Base-by-base conservation (phyloP, 64 coral and sea anemone species). In the Montipora sp. region DNA sequence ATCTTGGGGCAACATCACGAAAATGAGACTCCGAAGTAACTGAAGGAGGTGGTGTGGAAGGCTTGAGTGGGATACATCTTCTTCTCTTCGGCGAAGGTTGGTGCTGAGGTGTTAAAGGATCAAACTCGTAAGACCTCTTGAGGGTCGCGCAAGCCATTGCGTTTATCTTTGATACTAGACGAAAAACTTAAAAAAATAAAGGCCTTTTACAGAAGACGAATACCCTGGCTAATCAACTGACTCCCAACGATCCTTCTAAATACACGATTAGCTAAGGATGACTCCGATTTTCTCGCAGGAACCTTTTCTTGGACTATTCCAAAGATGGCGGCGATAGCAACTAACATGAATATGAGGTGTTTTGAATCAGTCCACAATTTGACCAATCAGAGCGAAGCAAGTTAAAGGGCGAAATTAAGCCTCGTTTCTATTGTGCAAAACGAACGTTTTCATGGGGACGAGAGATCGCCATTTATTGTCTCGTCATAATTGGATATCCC, bases 31-130 rank as follows among this genome's bases (percentile, higher is more conserved):
- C 92, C 57, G 85, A 78, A 48, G 81, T 88, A 49, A 93, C 73
- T 73, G 92, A 61, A 11, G 83, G 91, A 88, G 57, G 59, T 47
- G 94, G 73, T 15, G 90, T 83, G 18, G 94, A 89, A 69, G 89
- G 63, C 75, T 90, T 79, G 20, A 97, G 80, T 15, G 98, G 91
- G 47, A 91, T 81, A 51, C 94, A 99, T 78, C 98, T 93, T 48
- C 98, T 92, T 75, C 98, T 95, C 53, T 99, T 99, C n/a, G 95
- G 92, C 58, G 94, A 99, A 71, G 98, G 98, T 87, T 98, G 96
- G 59, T 95, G 96, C 79, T 99, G 98, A 68, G 94, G 94, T 53
- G 94, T 99, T 21, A 99, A 65, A 57, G 98, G 94, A 61, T 99
- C 98, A 59, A 99, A 96, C 65, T 99, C 98, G 67, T 96, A 96